Percentiles rank a stretch among this genome's conserved stretches.
phyloP scores from a whole-genome alignment of 2,888 invertebrate species.

The Dendrolimus pini region DNA sequence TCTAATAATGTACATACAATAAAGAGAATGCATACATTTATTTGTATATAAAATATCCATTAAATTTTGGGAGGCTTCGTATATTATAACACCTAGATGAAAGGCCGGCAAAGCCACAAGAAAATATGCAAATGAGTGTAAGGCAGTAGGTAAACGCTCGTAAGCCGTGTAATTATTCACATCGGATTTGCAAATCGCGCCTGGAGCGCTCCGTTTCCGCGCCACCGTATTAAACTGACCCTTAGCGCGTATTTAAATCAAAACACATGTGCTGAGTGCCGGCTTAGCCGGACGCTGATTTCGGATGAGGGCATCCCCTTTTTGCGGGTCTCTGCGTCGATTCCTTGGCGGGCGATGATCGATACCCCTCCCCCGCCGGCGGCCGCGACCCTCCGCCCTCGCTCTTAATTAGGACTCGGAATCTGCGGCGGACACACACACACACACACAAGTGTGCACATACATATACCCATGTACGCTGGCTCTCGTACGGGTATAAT shows the following conservation, averaged over 20 bases:
- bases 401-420: slow-evolving; percentile 91
- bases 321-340: slow-evolving; percentile 74
- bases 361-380: slow-evolving; percentile 65
- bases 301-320: slow-evolving; percentile 72
- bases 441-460: slow-evolving; percentile 55
- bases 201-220: slow-evolving; percentile 64
- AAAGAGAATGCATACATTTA: too few species aligned
- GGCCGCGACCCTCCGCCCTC: slow-evolving; percentile 74
- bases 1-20: too few species aligned
- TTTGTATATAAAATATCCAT: too few species aligned
- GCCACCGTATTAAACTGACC: slow-evolving; percentile 68
- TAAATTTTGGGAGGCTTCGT: too few species aligned
- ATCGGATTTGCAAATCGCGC: slow-evolving; percentile 72
- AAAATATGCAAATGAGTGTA: slow-evolving; percentile 75
- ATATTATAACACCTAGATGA: slow-evolving; percentile 14
- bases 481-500: slow-evolving; percentile 47
- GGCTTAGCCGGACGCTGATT: slow-evolving; percentile 70
- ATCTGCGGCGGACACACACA: slow-evolving; percentile 89
- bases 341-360: slow-evolving; percentile 74
- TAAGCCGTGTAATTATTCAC: slow-evolving; percentile 76
- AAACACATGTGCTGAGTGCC: slow-evolving; percentile 73
- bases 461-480: slow-evolving; percentile 31
- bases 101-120: slow-evolving; percentile 58
- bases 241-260: slow-evolving; percentile 69
- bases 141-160: slow-evolving; percentile 74